Conservation (phyloP, 2,113 vertebrate genomes). For the Lontra canadensis region DNA sequence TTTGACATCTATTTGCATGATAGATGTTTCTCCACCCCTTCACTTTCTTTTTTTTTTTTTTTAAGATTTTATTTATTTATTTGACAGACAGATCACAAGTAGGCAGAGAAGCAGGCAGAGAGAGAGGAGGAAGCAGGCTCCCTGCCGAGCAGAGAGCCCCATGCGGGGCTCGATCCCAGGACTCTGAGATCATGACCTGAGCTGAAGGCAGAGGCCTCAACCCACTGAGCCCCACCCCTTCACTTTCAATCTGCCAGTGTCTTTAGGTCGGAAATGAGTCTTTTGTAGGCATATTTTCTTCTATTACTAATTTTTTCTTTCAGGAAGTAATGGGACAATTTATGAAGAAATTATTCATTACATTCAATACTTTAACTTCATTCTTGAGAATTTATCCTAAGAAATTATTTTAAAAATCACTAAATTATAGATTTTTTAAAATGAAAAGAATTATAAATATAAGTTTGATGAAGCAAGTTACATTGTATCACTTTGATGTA, state of each 20-base stretch:
- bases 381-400: slow-evolving; percentile 34
- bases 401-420: not conserved
- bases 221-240: too few species aligned
- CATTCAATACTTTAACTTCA: not conserved
- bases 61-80: too few species aligned
- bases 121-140: too few species aligned
- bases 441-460: not conserved
- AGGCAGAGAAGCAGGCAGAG: too few species aligned
- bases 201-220: too few species aligned
- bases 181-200: too few species aligned
- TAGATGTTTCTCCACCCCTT: not conserved
- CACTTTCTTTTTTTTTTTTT: too few species aligned
- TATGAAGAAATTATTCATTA: not conserved
- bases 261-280: not conserved
- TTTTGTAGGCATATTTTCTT: not conserved
- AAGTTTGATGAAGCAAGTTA: not conserved
- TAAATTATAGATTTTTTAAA: not conserved
- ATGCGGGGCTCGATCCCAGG: too few species aligned
- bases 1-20: not conserved
- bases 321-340: not conserved
- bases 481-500: not conserved
- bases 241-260: not conserved
- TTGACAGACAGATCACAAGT: too few species aligned
- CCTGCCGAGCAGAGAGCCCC: too few species aligned
- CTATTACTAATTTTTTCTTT: not conserved